phyloP scores from a whole-genome alignment of 2,113 vertebrate species.

The Rhizomys pruinosus region DNA sequence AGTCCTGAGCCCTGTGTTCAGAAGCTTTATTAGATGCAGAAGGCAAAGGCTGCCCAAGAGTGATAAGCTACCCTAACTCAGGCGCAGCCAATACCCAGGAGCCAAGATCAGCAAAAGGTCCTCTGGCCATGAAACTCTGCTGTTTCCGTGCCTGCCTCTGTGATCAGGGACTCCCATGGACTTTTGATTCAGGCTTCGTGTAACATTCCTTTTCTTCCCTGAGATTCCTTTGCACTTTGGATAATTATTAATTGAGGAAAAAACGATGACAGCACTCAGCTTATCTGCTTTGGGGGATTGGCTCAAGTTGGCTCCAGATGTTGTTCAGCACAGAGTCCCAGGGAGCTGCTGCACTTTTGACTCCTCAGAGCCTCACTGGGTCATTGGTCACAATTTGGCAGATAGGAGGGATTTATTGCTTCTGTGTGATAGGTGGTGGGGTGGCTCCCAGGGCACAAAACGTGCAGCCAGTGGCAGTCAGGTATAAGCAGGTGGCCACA shows the following conservation, averaged over 20 bases:
- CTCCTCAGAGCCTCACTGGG: slow-evolving; percentile 43
- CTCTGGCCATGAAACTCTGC: fast-evolving
- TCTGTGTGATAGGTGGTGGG: background rate
- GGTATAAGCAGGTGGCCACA: background rate
- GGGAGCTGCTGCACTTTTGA: slow-evolving; percentile 54
- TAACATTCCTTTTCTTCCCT: background rate
- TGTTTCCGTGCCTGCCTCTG: background rate
- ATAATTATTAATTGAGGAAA: slow-evolving; percentile 77
- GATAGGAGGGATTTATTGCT: slow-evolving; percentile 59
- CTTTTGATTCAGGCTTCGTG: background rate
- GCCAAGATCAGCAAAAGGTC: no score
- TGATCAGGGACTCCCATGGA: background rate
- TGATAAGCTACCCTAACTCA: background rate
- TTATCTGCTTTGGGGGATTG: slow-evolving; percentile 62
- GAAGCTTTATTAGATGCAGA: background rate
- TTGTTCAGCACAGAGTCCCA: background rate
- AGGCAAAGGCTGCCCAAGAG: background rate
- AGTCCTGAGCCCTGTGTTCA: background rate
- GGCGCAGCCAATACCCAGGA: no score
- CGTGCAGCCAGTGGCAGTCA: background rate
- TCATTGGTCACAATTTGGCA: slow-evolving; percentile 64
- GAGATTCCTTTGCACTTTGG: slow-evolving; percentile 18
- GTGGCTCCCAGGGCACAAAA: background rate
- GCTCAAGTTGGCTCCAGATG: slow-evolving; percentile 20
- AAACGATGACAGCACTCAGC: slow-evolving; percentile 68